Evolutionary conservation across 2,797 vertebrate genomes (phyloP), one percentile per base, ranked within the genome.

Genomic region (Erpetoichthys calabaricus): DNA sequence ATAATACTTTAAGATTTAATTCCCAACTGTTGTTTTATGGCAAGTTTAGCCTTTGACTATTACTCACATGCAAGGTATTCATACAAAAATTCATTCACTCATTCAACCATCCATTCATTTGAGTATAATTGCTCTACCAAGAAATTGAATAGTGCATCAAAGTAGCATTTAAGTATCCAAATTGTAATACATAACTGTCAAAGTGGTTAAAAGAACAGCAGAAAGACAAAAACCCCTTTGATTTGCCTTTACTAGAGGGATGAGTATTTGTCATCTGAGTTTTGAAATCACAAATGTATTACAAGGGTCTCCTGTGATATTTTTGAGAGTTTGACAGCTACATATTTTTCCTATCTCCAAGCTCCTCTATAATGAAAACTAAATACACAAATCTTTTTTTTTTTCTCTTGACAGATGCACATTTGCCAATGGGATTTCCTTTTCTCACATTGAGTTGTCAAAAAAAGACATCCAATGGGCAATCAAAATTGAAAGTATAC

Each of bases 181-280:
- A 86, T 81, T 83, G 81, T 85, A 82, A 85, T 80, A 80, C 80
- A 74, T 81, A 76, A 78, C 78, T 87, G 80, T 86, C 82, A 83
- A 83, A 82, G 79, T 10, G 63, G 57, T 65, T 69, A 71, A 66
- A 69, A 72, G 73, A 72, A 58, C 50, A 63, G 7, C 53, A 55
- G 60, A 64, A 64, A 61, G 63, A 49, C 7, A 44, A 58, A 64
- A 74, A 70, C 59, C 0, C 62, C 73, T 81, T 46, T 84, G 83
- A 84, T 83, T 84, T 86, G 73, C 82, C 84, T 82, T 83, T 81
- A 80, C 74, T 78, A 72, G 73, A 79, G 75, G 73, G 81, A 82
- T 58, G 81, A 86, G 86, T 91, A 94, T 97, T 95, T 95, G 90
- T 94, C 91, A 95, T 88, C 80, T 83, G 86, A 84, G 85, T 89